These are phyloP conservation scores for Tragelaphus strepsiceros DNA, from an alignment of 2,113 vertebrate genomes.

Conservation along the genomic window DNA sequence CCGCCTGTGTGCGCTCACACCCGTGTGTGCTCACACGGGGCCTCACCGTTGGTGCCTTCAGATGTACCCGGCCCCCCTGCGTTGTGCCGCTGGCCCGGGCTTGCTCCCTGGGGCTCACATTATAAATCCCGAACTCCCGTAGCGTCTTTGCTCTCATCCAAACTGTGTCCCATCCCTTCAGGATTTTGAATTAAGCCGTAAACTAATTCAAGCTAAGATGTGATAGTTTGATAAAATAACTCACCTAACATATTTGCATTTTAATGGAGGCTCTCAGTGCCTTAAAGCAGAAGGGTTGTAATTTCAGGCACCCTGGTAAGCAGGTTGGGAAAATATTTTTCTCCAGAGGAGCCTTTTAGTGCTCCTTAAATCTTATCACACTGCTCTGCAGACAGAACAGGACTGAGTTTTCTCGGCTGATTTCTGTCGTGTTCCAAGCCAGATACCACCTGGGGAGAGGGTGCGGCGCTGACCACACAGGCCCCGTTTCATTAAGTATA, in stretches of 20 bases:
- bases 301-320: conserved; percentile 69
- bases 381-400: conserved; percentile 9
- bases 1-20: no score
- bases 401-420: not conserved
- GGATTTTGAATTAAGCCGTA: conserved; percentile 41
- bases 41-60: not conserved
- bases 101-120: not conserved
- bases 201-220: conserved; percentile 50
- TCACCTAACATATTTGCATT: conserved; percentile 66
- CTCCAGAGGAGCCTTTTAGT: conserved; percentile 65
- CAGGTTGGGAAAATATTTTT: conserved; percentile 72
- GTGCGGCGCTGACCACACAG: not conserved
- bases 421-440: not conserved
- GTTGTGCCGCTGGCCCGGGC: accelerated
- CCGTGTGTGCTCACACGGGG: not conserved
- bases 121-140: not conserved
- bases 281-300: conserved; percentile 63
- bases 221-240: conserved; percentile 67
- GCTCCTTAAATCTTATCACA: conserved; percentile 64
- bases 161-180: not conserved
- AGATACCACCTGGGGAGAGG: conserved; percentile 44
- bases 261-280: conserved; percentile 63
- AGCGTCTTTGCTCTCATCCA: not conserved
- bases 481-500: not conserved
- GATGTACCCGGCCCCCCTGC: not conserved